phyloP scores from a whole-genome alignment of 2,113 vertebrate genomes.

The Dascyllus trimaculatus region DNA sequence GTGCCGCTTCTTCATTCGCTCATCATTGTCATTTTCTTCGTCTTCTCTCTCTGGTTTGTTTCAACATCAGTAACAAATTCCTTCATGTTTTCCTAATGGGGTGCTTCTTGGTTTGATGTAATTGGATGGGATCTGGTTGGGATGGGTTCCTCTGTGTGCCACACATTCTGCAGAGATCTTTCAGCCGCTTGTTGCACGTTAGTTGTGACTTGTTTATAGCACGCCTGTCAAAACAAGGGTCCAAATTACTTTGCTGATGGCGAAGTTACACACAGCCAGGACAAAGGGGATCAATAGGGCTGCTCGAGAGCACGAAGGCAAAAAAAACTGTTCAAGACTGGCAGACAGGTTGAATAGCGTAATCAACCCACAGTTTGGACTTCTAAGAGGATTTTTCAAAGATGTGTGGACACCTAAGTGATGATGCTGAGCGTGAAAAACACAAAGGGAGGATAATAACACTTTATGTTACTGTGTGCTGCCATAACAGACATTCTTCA shows the following conservation, averaged over 20 bases:
- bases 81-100: constrained; percentile 23
- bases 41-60: not conserved
- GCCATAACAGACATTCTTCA: not conserved
- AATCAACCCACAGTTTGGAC: constrained; percentile 29
- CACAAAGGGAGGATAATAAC: not conserved
- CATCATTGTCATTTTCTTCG: not conserved
- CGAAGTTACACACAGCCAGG: constrained; percentile 1
- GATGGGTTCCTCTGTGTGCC: not conserved
- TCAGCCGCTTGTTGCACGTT: constrained; percentile 16
- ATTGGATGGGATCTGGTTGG: constrained; percentile 21
- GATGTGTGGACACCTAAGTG: not conserved
- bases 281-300: constrained; percentile 49
- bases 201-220: constrained; percentile 29
- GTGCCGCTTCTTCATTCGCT: not conserved
- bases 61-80: constrained; percentile 26
- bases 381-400: constrained; percentile 25
- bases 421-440: not conserved
- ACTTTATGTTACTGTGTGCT: constrained; percentile 18
- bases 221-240: constrained; percentile 43
- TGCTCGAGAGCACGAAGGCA: not conserved
- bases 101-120: constrained; percentile 1
- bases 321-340: constrained; percentile 1
- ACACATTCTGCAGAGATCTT: constrained; percentile 17
- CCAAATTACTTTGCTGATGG: constrained; percentile 46
- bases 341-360: constrained; percentile 7